Evolutionary conservation across 2,797 vertebrate species (phyloP).

Genomic region (Siniperca obscura): DNA sequence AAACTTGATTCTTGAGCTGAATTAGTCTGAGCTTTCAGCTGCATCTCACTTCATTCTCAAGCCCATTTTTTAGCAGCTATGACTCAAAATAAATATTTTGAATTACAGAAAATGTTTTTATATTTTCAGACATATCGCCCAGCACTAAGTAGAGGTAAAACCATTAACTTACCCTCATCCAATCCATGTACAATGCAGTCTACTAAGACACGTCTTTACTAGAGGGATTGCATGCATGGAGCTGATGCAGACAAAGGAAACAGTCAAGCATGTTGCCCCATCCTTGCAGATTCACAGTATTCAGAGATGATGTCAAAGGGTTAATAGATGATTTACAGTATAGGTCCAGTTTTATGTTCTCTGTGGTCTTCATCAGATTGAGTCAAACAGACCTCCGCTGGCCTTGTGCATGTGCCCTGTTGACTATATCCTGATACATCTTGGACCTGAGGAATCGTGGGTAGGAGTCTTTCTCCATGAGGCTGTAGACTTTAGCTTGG

Average conservation of each 20-base stretch:
- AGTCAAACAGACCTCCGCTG: conserved; percentile 92
- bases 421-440: conserved; percentile 96
- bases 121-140: conserved; percentile 25
- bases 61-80: neutral
- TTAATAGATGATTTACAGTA: conserved; percentile 47
- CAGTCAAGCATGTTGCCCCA: conserved; percentile 54
- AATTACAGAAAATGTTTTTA: neutral
- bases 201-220: conserved; percentile 29
- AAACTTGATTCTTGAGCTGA: neutral
- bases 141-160: conserved; percentile 45
- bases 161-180: conserved; percentile 18
- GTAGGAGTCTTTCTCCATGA: conserved; percentile 99
- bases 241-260: conserved; percentile 57
- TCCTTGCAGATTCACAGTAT: conserved; percentile 76
- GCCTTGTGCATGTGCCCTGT: conserved; percentile 85
- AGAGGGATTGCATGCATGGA: conserved; percentile 67
- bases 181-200: conserved; percentile 21
- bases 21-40: neutral
- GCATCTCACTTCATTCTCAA: neutral
- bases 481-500: conserved; percentile 93
- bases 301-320: conserved; percentile 55
- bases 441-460: conserved; percentile 97
- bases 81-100: neutral
- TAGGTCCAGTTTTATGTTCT: conserved; percentile 48
- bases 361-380: neutral